These are phyloP conservation scores for Tipula helvola DNA, from an alignment of 2,888 invertebrate species.

Conservation along the genomic window DNA sequence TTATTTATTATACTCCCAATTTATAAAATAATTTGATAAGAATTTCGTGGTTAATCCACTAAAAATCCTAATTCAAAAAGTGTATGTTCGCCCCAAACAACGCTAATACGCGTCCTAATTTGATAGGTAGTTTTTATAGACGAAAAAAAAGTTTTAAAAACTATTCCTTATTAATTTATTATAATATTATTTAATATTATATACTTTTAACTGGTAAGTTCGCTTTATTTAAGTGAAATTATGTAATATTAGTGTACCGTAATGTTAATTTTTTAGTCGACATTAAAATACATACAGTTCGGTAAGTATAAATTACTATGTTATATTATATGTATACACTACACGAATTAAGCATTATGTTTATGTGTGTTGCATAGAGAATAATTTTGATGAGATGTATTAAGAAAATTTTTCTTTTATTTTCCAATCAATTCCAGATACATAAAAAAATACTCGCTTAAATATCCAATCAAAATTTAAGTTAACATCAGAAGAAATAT, in stretches of 20 bases:
- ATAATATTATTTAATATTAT: background rate
- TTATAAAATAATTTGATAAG: background rate
- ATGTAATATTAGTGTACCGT: background rate
- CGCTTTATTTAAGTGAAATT: background rate
- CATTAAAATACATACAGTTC: background rate
- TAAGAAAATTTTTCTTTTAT: background rate
- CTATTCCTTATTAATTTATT: background rate
- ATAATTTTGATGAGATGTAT: background rate
- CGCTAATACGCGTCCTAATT: background rate
- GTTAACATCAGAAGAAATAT: background rate
- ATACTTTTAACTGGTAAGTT: background rate
- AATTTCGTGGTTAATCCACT: background rate
- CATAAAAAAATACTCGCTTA: background rate
- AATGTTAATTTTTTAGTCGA: background rate
- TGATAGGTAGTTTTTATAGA: background rate
- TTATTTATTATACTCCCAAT: background rate
- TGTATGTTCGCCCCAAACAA: background rate
- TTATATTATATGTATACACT: background rate
- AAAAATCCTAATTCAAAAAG: background rate
- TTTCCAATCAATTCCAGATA: conserved; percentile 4
- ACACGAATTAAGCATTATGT: background rate
- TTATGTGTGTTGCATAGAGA: background rate
- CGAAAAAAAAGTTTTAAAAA: background rate
- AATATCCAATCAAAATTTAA: background rate
- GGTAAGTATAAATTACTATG: background rate